phyloP scores from a whole-genome alignment of 2,113 vertebrate genomes.

The Macquaria ambigua region DNA sequence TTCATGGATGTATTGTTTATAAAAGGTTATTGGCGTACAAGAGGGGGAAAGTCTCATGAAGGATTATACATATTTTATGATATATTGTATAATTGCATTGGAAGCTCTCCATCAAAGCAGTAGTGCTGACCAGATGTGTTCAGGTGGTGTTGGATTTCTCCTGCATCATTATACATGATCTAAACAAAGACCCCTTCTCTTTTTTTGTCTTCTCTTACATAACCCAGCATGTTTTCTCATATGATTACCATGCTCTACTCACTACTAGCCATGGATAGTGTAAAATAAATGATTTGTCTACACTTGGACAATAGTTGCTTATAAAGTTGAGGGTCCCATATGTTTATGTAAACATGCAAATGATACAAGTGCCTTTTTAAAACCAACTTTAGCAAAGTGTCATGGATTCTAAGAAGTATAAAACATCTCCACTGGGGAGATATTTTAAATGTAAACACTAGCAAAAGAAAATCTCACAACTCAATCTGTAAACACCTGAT shows the following conservation, averaged over 20 bases:
- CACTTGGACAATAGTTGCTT: not conserved
- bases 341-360: not conserved
- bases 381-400: not conserved
- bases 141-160: not conserved
- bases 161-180: not conserved
- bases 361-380: not conserved
- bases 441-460: not conserved
- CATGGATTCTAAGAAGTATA: not conserved
- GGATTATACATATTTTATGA: constrained; percentile 20
- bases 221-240: not conserved
- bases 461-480: not conserved
- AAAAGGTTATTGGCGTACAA: not conserved
- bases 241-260: not conserved
- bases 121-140: not conserved
- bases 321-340: not conserved
- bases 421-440: not conserved
- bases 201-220: not conserved
- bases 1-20: not conserved
- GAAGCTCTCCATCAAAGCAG: not conserved
- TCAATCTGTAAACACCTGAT: not conserved
- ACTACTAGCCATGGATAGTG: not conserved
- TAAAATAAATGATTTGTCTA: not conserved
- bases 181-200: too few species aligned
- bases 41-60: not conserved
- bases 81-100: not conserved